These are phyloP conservation scores for Clistopyga incitator DNA, from an alignment of 2,888 invertebrate species.

Conservation along the genomic window DNA sequence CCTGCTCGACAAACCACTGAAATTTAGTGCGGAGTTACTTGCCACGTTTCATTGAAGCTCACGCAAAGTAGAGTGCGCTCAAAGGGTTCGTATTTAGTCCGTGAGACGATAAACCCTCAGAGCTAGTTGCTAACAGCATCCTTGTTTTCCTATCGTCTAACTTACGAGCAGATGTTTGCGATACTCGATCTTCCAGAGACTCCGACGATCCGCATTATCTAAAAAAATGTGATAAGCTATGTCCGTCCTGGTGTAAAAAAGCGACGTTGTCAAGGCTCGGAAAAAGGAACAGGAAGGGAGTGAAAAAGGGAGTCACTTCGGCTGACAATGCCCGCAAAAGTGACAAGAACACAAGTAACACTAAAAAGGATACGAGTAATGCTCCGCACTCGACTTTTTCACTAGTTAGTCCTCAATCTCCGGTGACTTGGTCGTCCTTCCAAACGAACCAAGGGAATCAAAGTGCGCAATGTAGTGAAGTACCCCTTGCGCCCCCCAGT, in stretches of 20 bases:
- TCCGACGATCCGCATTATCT: constrained; percentile 4
- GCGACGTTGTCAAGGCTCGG: constrained; percentile 6
- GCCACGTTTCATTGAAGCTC: background rate
- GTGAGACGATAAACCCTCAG: background rate
- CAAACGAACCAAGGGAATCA: constrained; percentile 37
- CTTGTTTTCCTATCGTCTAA: background rate
- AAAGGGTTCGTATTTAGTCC: background rate
- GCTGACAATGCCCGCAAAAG: constrained; percentile 31
- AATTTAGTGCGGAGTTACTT: background rate
- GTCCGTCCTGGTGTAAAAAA: constrained; percentile 19
- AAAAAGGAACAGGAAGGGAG: constrained; percentile 1
- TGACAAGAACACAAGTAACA: constrained; percentile 33
- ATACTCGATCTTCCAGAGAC: constrained; percentile 1
- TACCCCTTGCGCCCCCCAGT: constrained; percentile 11
- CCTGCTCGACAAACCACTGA: background rate
- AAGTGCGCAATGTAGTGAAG: constrained; percentile 23
- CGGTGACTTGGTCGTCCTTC: constrained; percentile 31
- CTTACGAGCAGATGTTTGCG: background rate
- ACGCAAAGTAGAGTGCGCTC: background rate
- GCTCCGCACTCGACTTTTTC: constrained; percentile 44
- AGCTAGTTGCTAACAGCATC: background rate
- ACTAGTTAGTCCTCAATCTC: constrained; percentile 47
- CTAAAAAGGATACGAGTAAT: constrained; percentile 31
- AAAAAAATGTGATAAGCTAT: constrained; percentile 19
- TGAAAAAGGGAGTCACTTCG: constrained; percentile 15